phyloP scores from a whole-genome alignment of 2,888 invertebrate genomes.

The Polydrusus tereticollis region DNA sequence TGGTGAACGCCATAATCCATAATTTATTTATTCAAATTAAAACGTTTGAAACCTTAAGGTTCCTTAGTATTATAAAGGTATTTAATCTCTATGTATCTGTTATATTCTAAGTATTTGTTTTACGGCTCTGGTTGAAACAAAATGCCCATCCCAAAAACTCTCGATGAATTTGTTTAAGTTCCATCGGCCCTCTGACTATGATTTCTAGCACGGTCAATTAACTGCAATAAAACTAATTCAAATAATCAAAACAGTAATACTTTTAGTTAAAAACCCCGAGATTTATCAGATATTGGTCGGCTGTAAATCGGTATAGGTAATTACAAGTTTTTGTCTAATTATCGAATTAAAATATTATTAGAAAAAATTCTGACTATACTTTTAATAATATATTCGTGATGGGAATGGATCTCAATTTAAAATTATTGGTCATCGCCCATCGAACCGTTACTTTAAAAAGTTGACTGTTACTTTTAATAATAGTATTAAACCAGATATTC shows the following conservation, averaged over 20 bases:
- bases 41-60: too few relatives aligned
- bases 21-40: too few relatives aligned
- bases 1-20: too few relatives aligned
- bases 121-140: too few relatives aligned
- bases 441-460: background rate
- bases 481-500: background rate
- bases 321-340: background rate
- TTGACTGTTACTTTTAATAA: background rate
- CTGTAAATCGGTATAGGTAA: background rate
- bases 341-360: background rate
- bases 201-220: background rate
- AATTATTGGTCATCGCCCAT: background rate
- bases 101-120: too few relatives aligned
- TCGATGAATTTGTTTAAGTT: too few relatives aligned
- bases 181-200: background rate
- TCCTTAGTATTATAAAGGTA: too few relatives aligned
- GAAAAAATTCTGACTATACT: background rate
- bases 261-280: background rate
- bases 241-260: background rate
- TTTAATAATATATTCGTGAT: background rate
- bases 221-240: background rate
- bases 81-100: too few relatives aligned
- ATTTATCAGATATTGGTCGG: background rate
- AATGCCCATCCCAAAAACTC: too few relatives aligned
- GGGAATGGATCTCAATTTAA: background rate